These are phyloP conservation scores for Columba livia DNA, from an alignment of 2,113 vertebrate species.

Conservation along the genomic window DNA sequence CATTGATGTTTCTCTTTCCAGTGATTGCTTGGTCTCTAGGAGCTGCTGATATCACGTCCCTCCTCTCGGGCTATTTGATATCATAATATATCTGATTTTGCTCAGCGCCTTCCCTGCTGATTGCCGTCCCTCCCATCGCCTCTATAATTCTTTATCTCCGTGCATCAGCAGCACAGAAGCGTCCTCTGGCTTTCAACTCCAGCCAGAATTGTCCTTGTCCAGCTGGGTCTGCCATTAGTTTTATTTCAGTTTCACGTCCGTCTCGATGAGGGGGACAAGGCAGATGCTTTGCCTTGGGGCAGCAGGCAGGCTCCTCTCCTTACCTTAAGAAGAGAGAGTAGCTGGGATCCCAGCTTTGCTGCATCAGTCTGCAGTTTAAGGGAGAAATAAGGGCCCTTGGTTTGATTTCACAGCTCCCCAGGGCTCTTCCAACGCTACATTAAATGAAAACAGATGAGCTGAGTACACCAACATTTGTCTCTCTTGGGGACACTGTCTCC, in stretches of 20 bases:
- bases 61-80: not conserved
- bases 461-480: not conserved
- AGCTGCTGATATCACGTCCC: not conserved
- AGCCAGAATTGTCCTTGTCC: not conserved
- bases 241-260: not conserved
- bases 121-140: not conserved
- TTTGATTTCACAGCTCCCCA: not conserved
- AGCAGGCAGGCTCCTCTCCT: not conserved
- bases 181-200: not conserved
- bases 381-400: not conserved
- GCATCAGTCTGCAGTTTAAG: not conserved
- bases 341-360: not conserved
- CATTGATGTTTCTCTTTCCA: not conserved
- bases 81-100: not conserved
- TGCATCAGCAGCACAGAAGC: not conserved
- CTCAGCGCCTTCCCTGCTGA: not conserved
- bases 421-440: not conserved
- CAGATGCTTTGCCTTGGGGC: not conserved
- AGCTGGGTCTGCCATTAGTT: not conserved
- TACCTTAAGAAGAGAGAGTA: not conserved
- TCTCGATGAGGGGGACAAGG: fast-evolving
- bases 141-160: not conserved
- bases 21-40: not conserved
- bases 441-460: conserved; percentile 11
- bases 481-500: conserved; percentile 9